These are phyloP conservation scores for Acanthacorydalis orientalis DNA, from an alignment of 2,888 invertebrate species.

Conservation along the genomic window DNA sequence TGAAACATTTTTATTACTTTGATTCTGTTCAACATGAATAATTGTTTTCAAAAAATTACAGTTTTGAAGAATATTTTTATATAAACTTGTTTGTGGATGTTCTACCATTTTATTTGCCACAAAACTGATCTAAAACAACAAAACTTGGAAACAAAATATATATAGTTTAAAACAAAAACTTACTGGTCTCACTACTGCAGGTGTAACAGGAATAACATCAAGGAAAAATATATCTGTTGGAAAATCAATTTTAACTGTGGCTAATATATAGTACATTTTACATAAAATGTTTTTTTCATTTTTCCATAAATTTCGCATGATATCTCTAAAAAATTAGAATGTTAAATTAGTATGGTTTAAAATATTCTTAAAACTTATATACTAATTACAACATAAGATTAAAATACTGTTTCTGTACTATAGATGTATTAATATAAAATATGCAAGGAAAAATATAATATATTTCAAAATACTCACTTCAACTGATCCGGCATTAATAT, in stretches of 20 bases:
- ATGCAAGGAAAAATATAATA: background rate
- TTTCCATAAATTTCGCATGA: constrained; percentile 51
- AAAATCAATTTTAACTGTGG: constrained; percentile 27
- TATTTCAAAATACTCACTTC: no score
- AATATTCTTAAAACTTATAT: no score
- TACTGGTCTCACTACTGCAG: constrained; percentile 72
- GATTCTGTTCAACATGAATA: constrained; percentile 38
- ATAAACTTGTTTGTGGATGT: constrained; percentile 57
- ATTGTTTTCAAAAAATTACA: constrained; percentile 47
- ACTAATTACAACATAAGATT: no score
- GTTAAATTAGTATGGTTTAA: no score
- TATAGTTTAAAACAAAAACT: constrained; percentile 8
- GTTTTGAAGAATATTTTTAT: constrained; percentile 50
- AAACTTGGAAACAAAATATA: background rate
- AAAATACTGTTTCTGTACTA: background rate
- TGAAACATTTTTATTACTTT: constrained; percentile 27
- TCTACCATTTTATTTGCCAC: constrained; percentile 51
- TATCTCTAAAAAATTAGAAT: constrained; percentile 38
- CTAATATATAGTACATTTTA: constrained; percentile 54
- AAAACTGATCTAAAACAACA: constrained; percentile 24
- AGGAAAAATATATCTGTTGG: constrained; percentile 79
- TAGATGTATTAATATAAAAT: background rate
- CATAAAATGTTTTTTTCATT: constrained; percentile 52
- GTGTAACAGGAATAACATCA: constrained; percentile 68
- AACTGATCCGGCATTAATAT: constrained; percentile 45